Percentiles rank a stretch among this genome's conserved stretches.
These are phyloP conservation scores for Hypolimnas misippus DNA, from an alignment of 2,888 invertebrate genomes.

Conservation along the genomic window DNA sequence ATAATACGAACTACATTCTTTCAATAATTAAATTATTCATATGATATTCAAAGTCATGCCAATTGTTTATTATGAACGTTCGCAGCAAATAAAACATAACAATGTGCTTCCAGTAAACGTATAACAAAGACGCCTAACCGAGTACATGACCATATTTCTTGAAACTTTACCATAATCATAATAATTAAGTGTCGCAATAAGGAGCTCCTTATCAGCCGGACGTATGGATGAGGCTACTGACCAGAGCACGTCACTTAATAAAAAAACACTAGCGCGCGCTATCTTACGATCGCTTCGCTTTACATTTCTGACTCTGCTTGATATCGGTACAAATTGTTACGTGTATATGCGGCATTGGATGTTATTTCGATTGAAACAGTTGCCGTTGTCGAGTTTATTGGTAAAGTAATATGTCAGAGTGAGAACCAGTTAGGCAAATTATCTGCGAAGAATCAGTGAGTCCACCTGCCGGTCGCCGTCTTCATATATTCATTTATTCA, in stretches of 20 bases:
- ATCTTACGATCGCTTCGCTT: conserved; percentile 1
- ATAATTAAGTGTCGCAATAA: conserved; percentile 75
- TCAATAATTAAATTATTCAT: background rate
- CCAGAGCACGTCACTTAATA: conserved; percentile 53
- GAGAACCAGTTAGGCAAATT: conserved; percentile 80
- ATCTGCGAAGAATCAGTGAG: conserved; percentile 74
- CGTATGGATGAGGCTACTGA: conserved; percentile 63
- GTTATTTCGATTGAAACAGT: conserved; percentile 20
- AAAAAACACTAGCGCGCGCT: conserved; percentile 29
- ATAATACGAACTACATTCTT: background rate
- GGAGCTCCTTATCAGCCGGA: conserved; percentile 64
- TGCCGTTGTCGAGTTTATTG: conserved; percentile 38
- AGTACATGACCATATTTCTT: conserved; percentile 55
- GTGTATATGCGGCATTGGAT: conserved; percentile 45
- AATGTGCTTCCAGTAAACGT: conserved; percentile 18
- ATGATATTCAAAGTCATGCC: background rate
- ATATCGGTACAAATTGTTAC: background rate
- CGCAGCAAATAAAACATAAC: conserved; percentile 12
- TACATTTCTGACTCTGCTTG: conserved; percentile 34
- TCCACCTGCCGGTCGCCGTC: conserved; percentile 70
- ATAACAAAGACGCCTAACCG: conserved; percentile 39
- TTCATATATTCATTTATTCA: conserved; percentile 58
- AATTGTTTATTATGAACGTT: background rate
- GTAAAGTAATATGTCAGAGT: conserved; percentile 62
- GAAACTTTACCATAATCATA: conserved; percentile 70